These are phyloP conservation scores for Phoenicopterus ruber DNA, from an alignment of 2,113 vertebrate genomes.

Conservation along the genomic window DNA sequence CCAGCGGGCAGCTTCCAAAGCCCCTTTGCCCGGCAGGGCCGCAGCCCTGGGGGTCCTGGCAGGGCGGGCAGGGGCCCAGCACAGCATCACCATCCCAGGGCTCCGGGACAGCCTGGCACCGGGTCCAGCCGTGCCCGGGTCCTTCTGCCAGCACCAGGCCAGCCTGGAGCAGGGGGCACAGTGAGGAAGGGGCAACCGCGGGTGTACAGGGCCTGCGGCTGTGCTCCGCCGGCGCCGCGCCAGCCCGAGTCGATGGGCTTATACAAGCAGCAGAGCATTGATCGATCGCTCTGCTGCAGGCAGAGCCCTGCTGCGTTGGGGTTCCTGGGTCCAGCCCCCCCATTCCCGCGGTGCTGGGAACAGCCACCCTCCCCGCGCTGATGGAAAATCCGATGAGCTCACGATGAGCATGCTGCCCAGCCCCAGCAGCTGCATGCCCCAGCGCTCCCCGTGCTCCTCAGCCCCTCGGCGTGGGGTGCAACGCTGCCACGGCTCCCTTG, in stretches of 20 bases:
- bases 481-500: rapidly evolving
- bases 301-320: background rate
- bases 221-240: rapidly evolving
- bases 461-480: rapidly evolving
- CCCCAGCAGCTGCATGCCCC: background rate
- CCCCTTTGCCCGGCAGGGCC: background rate
- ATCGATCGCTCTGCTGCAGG: background rate
- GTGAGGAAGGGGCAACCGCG: rapidly evolving
- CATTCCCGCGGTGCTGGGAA: background rate
- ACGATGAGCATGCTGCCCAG: background rate
- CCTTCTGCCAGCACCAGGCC: background rate
- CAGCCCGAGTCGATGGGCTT: background rate
- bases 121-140: background rate
- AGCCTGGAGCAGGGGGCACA: background rate
- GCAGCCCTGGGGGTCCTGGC: rapidly evolving
- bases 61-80: background rate
- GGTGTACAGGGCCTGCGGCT: background rate
- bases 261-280: background rate
- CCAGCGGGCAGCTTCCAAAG: background rate
- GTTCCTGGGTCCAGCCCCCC: background rate
- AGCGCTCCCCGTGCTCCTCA: background rate
- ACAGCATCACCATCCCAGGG: background rate
- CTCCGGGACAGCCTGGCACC: background rate
- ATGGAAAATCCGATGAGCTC: constrained; percentile 68
- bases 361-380: background rate